Conservation (phyloP, 2,113 vertebrate species). For the Dasyornis broadbenti region DNA sequence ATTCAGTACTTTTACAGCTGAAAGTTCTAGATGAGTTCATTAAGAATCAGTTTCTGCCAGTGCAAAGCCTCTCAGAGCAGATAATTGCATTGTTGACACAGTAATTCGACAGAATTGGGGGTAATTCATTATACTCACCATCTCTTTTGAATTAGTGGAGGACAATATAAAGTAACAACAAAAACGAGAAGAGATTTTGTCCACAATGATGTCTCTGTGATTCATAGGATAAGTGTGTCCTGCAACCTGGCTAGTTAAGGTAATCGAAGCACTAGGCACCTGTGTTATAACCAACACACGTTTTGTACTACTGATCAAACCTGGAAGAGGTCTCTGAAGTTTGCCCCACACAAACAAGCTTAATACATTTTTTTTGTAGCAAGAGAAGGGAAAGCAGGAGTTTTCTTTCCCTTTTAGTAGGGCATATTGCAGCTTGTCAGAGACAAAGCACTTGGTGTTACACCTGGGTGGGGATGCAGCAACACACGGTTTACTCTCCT, state of each 20-base stretch:
- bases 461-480: not conserved
- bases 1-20: not conserved
- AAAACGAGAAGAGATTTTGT: not conserved
- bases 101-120: not conserved
- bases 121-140: not conserved
- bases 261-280: fast-evolving
- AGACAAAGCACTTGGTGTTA: not conserved
- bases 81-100: not conserved
- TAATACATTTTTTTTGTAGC: not conserved
- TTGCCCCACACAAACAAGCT: not conserved
- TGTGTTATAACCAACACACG: not conserved
- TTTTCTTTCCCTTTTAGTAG: not conserved
- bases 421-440: not conserved
- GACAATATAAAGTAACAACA: not conserved
- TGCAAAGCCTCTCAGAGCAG: not conserved
- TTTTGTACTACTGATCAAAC: not conserved
- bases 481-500: not conserved
- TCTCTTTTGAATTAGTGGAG: not conserved
- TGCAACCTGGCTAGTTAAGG: not conserved
- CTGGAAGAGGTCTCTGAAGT: not conserved
- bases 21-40: not conserved
- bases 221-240: not conserved
- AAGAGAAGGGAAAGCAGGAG: not conserved
- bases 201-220: not conserved
- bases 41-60: not conserved